Conservation (phyloP, 2,888 invertebrate species). For the Diploptera punctata region DNA sequence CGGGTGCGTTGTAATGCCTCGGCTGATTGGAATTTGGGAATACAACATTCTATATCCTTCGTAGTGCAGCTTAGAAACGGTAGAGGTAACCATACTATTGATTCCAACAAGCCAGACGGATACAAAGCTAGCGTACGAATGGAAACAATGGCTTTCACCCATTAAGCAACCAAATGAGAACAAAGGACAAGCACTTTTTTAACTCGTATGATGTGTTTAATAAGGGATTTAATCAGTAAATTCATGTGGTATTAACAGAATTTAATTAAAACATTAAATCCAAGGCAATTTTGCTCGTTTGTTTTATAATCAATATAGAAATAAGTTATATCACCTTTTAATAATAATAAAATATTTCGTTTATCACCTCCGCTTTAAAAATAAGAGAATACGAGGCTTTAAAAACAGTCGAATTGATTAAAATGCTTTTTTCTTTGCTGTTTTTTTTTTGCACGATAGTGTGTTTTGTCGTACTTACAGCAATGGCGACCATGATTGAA, state of each 20-base stretch:
- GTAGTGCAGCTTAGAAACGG: background rate
- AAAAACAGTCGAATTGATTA: too few relatives aligned
- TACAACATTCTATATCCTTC: background rate
- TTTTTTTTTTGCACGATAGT: too few relatives aligned
- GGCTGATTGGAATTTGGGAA: slow-evolving; percentile 15
- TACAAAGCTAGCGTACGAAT: background rate
- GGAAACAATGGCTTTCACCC: background rate
- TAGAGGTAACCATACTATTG: background rate
- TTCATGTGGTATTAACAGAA: background rate
- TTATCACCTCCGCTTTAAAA: too few relatives aligned
- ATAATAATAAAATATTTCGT: too few relatives aligned
- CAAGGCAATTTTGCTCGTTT: too few relatives aligned
- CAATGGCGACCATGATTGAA: too few relatives aligned
- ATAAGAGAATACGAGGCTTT: too few relatives aligned
- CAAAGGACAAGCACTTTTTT: background rate
- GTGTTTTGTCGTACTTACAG: too few relatives aligned
- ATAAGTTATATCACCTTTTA: too few relatives aligned
- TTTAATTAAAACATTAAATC: slow-evolving; percentile 5
- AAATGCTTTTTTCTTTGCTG: too few relatives aligned
- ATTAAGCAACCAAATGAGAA: background rate
- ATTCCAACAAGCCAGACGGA: background rate
- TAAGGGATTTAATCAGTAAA: background rate
- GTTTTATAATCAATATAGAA: too few relatives aligned
- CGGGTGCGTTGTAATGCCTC: background rate
- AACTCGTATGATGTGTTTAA: background rate